Conservation (phyloP, 1,140 invertebrate species). For the Ceratitis capitata region DNA sequence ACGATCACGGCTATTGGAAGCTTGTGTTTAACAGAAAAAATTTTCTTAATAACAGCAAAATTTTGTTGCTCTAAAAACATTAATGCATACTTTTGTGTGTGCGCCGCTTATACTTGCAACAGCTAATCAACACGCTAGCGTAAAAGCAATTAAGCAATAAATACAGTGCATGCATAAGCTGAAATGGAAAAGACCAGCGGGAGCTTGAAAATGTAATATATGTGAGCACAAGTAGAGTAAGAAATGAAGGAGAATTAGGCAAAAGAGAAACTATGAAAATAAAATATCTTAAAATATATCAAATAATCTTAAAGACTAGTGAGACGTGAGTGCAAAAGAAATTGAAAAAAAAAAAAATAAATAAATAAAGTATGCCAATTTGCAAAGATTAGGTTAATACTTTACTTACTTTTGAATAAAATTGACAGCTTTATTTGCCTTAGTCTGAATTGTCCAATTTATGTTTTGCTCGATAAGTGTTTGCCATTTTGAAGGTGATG, state of each 20-base stretch:
- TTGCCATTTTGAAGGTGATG: too few relatives aligned
- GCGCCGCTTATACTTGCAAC: neutral
- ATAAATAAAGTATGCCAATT: too few relatives aligned
- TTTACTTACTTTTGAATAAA: too few relatives aligned
- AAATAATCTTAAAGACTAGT: too few relatives aligned
- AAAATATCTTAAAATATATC: neutral
- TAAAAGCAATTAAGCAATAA: neutral
- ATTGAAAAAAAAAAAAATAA: too few relatives aligned
- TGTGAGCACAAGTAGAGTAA: neutral
- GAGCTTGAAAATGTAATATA: neutral
- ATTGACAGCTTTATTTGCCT: too few relatives aligned
- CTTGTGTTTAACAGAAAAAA: neutral
- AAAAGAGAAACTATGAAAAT: neutral
- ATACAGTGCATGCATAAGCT: neutral
- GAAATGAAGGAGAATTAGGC: neutral
- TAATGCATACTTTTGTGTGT: neutral
- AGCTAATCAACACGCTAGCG: neutral
- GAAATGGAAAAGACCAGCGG: neutral
- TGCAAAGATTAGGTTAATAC: too few relatives aligned
- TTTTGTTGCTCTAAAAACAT: neutral
- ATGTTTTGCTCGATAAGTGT: too few relatives aligned
- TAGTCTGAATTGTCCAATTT: too few relatives aligned
- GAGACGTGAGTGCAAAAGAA: too few relatives aligned
- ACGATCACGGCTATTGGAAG: conserved; percentile 76
- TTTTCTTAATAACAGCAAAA: neutral